Evolutionary conservation across 2,888 invertebrate genomes (phyloP).

Genomic region (Ecliptopera silaceata): DNA sequence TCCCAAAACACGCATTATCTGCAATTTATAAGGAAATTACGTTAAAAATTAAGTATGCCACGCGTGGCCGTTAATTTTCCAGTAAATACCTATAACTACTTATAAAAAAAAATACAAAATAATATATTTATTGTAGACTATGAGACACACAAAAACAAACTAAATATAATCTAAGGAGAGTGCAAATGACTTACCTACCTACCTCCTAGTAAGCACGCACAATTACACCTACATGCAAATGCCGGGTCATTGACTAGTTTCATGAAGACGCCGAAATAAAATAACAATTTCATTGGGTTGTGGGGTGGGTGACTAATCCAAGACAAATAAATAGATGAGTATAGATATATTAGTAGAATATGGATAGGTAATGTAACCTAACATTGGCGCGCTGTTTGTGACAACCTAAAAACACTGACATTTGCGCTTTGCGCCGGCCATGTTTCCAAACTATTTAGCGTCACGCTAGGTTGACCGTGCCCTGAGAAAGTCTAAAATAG

Average conservation of each 20-base stretch:
- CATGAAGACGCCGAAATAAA: slow-evolving; percentile 53
- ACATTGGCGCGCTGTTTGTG: slow-evolving; percentile 58
- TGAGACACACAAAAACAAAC: slow-evolving; percentile 54
- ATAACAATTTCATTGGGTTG: slow-evolving; percentile 42
- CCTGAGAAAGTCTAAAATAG: slow-evolving; percentile 71
- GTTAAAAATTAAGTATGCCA: slow-evolving; percentile 4
- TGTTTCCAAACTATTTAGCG: slow-evolving; percentile 72
- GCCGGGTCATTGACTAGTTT: slow-evolving; percentile 78
- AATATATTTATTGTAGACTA: not conserved
- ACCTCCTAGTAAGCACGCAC: slow-evolving; percentile 35
- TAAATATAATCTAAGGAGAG: slow-evolving; percentile 40
- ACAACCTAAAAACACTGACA: slow-evolving; percentile 66
- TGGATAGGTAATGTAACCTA: slow-evolving; percentile 43
- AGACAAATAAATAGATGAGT: slow-evolving; percentile 26
- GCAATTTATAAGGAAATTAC: not conserved
- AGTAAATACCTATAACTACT: no score
- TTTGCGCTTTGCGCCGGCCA: slow-evolving; percentile 72
- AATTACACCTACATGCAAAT: slow-evolving; percentile 70
- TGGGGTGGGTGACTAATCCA: slow-evolving; percentile 37
- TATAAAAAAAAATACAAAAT: not conserved
- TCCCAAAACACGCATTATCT: slow-evolving; percentile 3
- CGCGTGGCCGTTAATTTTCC: no score
- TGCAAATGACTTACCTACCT: not conserved
- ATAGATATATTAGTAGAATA: not conserved
- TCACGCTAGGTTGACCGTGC: slow-evolving; percentile 73